Evolutionary conservation across 2,797 vertebrate species (phyloP), one percentile per base, ranked within the genome.

Genomic region (Acrocephalus scirpaceus): DNA sequence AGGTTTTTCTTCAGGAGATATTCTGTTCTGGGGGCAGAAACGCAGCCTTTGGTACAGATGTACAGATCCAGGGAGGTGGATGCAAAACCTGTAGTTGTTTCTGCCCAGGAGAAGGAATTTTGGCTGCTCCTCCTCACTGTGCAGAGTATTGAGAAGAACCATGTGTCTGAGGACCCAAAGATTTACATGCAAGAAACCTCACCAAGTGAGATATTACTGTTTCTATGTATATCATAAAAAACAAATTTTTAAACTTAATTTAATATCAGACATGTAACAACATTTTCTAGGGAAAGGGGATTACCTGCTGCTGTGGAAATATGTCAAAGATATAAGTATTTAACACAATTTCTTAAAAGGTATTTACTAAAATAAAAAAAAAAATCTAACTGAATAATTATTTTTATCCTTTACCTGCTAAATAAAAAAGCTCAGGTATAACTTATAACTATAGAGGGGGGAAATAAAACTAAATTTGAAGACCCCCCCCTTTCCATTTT

Each of bases 401-500:
- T 47, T 61, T 36, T 53, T 50, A 53, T 67, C 7, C 8, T 64
- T 92, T 16, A 66, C 7, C 6, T 69, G 23, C 10, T 61, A 69
- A 89, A 65, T 29, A 16, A 67, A 80, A 61, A 58, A 72, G 1
- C 7, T 81, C 8, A 27, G 13, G 11, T 78, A 40, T 57, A 16
- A 29, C 72, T 80, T 65, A 17, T 44, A 44, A 16, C 19, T 54
- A 17, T 5, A 20, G 15, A 10, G 14, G 3, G 4, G 6, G 10
- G 5, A 60, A 48, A 40, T 9, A 16, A 56, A n/a, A 32, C 1
- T 27, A 45, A 45, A 48, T 40, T 67, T 76, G 27, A 72, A 47
- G 44, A 38, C 2, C 38, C 11, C 1, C 3, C 3, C 0, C 2
- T n/a, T 60, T 25, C 2, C 2, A 16, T 34, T 57, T 50, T 30